phyloP scores from a whole-genome alignment of 1,140 invertebrate species.

The Drosophila ambigua region DNA sequence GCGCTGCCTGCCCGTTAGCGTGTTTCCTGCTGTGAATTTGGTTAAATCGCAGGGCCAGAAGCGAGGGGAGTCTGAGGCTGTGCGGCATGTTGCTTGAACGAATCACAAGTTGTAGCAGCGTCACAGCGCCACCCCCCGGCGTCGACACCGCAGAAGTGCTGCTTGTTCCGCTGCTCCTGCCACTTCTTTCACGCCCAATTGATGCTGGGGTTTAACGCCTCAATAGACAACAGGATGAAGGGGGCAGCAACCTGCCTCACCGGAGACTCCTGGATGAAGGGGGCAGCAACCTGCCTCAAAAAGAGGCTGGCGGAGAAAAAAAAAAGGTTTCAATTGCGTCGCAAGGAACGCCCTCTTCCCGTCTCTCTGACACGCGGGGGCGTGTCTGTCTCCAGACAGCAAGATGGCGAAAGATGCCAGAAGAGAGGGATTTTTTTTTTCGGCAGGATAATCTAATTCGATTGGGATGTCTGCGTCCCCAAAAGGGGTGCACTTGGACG shows the following conservation, averaged over 20 bases:
- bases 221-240: conserved; percentile 35
- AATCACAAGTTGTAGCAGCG: conserved; percentile 72
- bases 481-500: background rate
- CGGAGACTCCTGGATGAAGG: too few species aligned
- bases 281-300: conserved; percentile 30
- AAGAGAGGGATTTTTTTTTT: conserved; percentile 22
- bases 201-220: conserved; percentile 75
- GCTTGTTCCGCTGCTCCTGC: conserved; percentile 53
- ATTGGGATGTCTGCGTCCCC: background rate
- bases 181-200: conserved; percentile 79
- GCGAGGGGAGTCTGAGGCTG: conserved; percentile 11
- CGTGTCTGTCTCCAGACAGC: conserved; percentile 57
- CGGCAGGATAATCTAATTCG: conserved; percentile 59
- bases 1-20: conserved; percentile 29
- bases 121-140: conserved; percentile 15
- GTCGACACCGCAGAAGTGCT: conserved; percentile 62
- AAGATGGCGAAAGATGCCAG: conserved; percentile 66
- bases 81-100: conserved; percentile 48
- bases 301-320: conserved; percentile 25
- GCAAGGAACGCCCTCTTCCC: conserved; percentile 73
- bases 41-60: conserved; percentile 69
- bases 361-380: conserved; percentile 62
- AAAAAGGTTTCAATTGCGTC: conserved; percentile 70
- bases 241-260: too few species aligned
- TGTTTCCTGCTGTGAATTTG: conserved; percentile 76